Conservation (phyloP, 2,797 vertebrate genomes). For the Loriculus beryllinus region DNA sequence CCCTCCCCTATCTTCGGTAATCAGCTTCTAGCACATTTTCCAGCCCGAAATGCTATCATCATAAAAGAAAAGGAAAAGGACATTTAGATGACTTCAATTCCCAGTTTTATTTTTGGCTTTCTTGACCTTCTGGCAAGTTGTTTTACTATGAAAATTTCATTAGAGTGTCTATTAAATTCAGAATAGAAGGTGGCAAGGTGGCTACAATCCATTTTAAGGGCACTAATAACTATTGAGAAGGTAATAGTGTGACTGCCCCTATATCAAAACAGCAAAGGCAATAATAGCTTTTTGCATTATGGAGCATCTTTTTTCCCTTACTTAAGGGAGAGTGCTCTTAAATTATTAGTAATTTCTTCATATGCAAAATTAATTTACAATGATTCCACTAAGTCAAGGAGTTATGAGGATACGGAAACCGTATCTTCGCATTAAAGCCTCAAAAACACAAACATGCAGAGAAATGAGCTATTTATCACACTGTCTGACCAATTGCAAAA, state of each 20-base stretch:
- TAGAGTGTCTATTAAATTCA: conserved; percentile 51
- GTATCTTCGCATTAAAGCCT: not conserved
- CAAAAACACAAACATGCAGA: not conserved
- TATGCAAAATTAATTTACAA: not conserved
- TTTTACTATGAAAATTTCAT: conserved; percentile 52
- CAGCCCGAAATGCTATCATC: not conserved
- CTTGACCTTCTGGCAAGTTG: conserved; percentile 20
- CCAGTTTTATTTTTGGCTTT: conserved; percentile 5
- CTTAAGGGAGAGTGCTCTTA: not conserved
- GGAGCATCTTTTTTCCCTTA: not conserved
- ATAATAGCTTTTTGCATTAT: not conserved
- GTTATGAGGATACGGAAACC: not conserved
- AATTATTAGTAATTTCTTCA: not conserved
- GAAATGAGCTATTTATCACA: not conserved
- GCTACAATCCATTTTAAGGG: conserved; percentile 4
- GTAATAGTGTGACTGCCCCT: not conserved
- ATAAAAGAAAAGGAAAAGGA: conserved; percentile 29
- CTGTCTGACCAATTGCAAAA: not conserved
- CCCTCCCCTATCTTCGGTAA: not conserved
- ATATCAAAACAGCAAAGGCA: not conserved
- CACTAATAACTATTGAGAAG: conserved; percentile 16
- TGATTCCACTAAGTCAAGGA: not conserved
- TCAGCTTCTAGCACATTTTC: not conserved
- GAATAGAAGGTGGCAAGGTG: conserved; percentile 2
- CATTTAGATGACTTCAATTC: not conserved